These are phyloP conservation scores for Capra hircus DNA, from an alignment of 2,113 vertebrate genomes.

Conservation along the genomic window DNA sequence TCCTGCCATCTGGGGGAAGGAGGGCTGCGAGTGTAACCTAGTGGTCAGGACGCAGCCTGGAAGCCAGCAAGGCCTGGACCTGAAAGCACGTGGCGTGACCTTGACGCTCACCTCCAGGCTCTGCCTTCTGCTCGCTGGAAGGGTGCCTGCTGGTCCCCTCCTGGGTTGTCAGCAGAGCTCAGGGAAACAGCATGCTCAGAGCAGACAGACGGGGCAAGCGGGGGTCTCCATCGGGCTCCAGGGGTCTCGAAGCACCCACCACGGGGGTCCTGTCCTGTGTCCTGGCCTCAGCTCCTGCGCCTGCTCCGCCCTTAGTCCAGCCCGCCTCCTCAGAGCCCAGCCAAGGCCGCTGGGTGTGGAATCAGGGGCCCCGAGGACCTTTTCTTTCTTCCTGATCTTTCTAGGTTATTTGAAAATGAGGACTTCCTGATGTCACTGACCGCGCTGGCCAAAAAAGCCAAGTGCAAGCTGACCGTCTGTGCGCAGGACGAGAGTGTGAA, in stretches of 20 bases:
- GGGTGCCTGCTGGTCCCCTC: not conserved
- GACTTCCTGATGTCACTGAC: slow-evolving; percentile 84
- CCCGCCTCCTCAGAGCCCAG: not conserved
- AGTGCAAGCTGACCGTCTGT: slow-evolving; percentile 85
- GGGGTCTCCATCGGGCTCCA: not conserved
- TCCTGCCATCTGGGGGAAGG: accelerated
- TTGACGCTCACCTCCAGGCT: not conserved
- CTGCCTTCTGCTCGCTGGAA: not conserved
- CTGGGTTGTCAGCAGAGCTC: accelerated
- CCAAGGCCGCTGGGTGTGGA: not conserved
- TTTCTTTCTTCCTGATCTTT: not conserved
- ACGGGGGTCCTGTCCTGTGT: accelerated
- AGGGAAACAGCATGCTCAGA: no score
- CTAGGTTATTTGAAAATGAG: slow-evolving; percentile 81
- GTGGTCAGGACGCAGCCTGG: accelerated
- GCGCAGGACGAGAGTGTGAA: slow-evolving; percentile 77
- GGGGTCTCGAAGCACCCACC: accelerated
- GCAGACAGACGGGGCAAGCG: not conserved
- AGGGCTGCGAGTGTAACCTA: not conserved
- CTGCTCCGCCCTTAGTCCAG: not conserved
- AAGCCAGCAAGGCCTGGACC: not conserved
- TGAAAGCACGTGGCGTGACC: not conserved
- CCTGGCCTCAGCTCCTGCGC: not conserved
- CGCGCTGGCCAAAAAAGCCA: slow-evolving; percentile 76
- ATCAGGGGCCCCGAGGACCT: not conserved